phyloP scores from a whole-genome alignment of 2,797 vertebrate genomes.

The Pterois miles region DNA sequence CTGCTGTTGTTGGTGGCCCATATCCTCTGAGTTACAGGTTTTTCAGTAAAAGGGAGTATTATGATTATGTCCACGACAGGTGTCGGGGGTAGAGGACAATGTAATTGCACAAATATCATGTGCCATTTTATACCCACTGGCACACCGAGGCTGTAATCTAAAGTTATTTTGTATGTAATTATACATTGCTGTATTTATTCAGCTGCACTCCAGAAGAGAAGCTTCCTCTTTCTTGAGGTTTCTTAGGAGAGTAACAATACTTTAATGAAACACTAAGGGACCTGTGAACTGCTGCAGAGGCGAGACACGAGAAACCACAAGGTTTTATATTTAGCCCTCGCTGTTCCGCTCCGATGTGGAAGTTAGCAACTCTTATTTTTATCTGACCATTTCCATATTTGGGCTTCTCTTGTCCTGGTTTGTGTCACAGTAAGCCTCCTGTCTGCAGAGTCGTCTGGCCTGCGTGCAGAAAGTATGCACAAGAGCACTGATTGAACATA shows the following conservation, averaged over 20 bases:
- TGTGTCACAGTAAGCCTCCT: conserved; percentile 25
- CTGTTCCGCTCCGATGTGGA: conserved; percentile 39
- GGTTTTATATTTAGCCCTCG: conserved; percentile 69
- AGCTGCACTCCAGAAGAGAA: conserved; percentile 38
- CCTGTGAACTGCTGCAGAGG: conserved; percentile 44
- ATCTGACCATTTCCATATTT: conserved; percentile 70
- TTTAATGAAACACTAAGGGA: conserved; percentile 24
- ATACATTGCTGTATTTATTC: conserved; percentile 67
- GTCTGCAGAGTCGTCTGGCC: conserved; percentile 21
- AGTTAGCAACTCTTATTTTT: conserved; percentile 61
- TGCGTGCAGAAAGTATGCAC: neutral
- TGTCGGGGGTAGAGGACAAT: conserved; percentile 10
- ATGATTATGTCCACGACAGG: neutral
- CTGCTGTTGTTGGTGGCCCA: conserved; percentile 28
- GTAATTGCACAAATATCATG: conserved; percentile 17
- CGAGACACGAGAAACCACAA: conserved; percentile 45
- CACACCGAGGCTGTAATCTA: conserved; percentile 28
- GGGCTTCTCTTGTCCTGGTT: conserved; percentile 54
- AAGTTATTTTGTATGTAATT: conserved; percentile 51
- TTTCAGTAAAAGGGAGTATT: conserved; percentile 2
- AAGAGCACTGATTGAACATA: neutral
- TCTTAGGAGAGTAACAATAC: conserved; percentile 25
- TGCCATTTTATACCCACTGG: conserved; percentile 39
- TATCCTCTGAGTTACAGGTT: neutral
- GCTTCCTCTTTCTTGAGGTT: conserved; percentile 41